Evolutionary conservation across 2,888 invertebrate genomes (phyloP), one percentile per base, ranked within the genome.

Genomic region (Erpobdella octoculata): DNA sequence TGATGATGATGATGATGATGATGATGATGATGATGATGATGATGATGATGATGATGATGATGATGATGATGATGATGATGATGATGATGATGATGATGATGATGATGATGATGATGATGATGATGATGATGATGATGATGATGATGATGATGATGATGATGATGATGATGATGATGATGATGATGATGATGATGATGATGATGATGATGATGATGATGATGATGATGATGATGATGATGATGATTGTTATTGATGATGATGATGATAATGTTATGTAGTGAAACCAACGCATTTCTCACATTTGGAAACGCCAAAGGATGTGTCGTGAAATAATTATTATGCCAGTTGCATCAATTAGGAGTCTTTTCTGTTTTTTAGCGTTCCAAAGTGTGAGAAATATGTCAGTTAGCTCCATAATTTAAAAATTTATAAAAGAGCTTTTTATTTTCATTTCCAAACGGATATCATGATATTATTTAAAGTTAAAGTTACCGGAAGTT

Each of bases 111-210:
- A 53, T 59, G 66, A 62, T 33, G 62, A 33, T 62, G 62, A 12
- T 35, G 62, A 33, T 62, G 62, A 33, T 62, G 28, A 33, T 33
- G 62, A 33, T 35, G 62, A 33, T 62, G 62, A 33, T 62, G 62
- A 33, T 33, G 62, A 33, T 33, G 62, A 15, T n/a, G 62, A 33
- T 62, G 62, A 33, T 62, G 33, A 33, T 62, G 62, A 62, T 6
- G 21, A 65, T 65, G 65, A 65, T 35, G 31, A 65, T 35, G 65
- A 65, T 65, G 66, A 37, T 66, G 77, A 77, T 69, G 35, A 41
- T 58, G 36, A n/a, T 62, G 62, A 62, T 62, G 62, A 28, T 62
- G 62, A 62, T 62, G 62, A 62, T 25, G 62, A 0, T 18, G 31
- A 37, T 66, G 33, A 8, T 64, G 64, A 59, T 59, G 59, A 21